Evolutionary conservation across 2,797 vertebrate genomes (phyloP).

Genomic region (Yasuhikotakia modesta): DNA sequence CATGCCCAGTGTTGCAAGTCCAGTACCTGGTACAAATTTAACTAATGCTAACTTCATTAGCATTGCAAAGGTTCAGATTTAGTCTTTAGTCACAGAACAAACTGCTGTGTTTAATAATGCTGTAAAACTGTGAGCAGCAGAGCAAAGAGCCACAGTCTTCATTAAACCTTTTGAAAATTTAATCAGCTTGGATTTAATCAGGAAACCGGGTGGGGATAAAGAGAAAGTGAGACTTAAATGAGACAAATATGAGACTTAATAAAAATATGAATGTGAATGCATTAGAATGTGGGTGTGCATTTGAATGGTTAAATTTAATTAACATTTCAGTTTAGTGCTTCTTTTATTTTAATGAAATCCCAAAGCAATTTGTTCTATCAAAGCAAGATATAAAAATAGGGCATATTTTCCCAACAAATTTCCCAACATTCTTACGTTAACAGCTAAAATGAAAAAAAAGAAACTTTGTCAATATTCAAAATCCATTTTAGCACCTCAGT

Average conservation of each 20-base stretch:
- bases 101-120: constrained; percentile 22
- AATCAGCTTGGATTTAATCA: constrained; percentile 41
- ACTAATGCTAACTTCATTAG: constrained; percentile 2
- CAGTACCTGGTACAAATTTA: neutral
- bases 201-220: neutral
- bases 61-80: constrained; percentile 4
- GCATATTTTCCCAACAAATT: neutral
- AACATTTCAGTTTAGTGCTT: too few relatives aligned
- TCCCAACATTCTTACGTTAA: neutral
- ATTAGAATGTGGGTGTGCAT: neutral
- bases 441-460: neutral
- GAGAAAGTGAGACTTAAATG: neutral
- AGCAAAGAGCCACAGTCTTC: constrained; percentile 51
- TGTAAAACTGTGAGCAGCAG: constrained; percentile 41
- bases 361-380: neutral
- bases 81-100: constrained; percentile 4
- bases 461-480: constrained; percentile 2
- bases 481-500: constrained; percentile 8
- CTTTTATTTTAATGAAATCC: too few relatives aligned
- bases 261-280: neutral
- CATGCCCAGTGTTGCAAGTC: neutral
- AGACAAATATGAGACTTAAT: neutral
- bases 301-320: neutral
- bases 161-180: constrained; percentile 57
- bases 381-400: too few relatives aligned